A percentile compares a stretch with the other conserved stretches of the same genome.
Evolutionary conservation across 2,888 invertebrate genomes (phyloP).

Genomic region (Diabrotica balteata): DNA sequence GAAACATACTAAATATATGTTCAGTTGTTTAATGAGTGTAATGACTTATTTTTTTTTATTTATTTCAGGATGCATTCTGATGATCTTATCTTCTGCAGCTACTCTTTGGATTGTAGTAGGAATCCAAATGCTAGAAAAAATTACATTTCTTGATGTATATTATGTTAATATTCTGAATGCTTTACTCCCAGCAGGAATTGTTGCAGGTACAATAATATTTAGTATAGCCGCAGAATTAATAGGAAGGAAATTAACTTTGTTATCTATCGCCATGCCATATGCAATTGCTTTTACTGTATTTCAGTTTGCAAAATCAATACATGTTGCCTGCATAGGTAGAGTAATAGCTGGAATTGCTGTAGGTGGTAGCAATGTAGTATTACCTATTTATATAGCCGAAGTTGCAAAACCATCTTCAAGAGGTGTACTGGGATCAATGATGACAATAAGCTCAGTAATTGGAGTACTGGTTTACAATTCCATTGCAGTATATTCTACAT

Average conservation of each 20-base stretch:
- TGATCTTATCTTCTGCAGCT: conserved; percentile 3
- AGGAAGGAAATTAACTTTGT: conserved; percentile 21
- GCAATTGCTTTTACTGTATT: conserved; percentile 11
- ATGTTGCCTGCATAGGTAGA: conserved; percentile 14
- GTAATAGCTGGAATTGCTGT: conserved; percentile 21
- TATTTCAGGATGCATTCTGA: conserved; percentile 16
- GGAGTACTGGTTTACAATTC: conserved; percentile 4
- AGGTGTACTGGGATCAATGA: conserved; percentile 8
- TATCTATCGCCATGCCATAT: conserved; percentile 13
- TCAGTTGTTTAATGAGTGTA: too few species aligned
- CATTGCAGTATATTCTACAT: conserved; percentile 7
- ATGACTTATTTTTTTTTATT: background rate
- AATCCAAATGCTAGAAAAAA: conserved; percentile 6
- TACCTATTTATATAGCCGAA: conserved; percentile 25
- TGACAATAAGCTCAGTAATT: conserved; percentile 1
- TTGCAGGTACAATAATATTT: conserved; percentile 18
- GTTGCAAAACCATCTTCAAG: conserved; percentile 10
- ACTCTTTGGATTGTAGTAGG: conserved; percentile 15
- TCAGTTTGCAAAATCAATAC: conserved; percentile 13
- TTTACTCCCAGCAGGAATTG: conserved; percentile 10
- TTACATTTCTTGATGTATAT: conserved; percentile 12
- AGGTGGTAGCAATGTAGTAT: conserved; percentile 13
- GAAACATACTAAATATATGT: too few species aligned
- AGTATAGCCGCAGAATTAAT: conserved; percentile 12
- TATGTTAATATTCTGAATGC: conserved; percentile 9